Conservation (phyloP, 2,113 vertebrate genomes). For the Phaetusa simplex region DNA sequence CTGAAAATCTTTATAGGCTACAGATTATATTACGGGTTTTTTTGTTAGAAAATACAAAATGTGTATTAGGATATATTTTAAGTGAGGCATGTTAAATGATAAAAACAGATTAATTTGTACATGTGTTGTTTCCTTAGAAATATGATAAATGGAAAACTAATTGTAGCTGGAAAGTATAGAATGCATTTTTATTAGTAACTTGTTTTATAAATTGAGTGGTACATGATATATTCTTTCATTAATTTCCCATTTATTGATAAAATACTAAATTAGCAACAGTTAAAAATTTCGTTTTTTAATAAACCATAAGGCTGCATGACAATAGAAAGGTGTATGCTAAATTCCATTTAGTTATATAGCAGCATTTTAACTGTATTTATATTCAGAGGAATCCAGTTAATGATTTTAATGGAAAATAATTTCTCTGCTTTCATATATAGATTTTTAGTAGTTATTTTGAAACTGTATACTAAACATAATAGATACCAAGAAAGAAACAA, state of each 20-base stretch:
- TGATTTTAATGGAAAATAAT: constrained; percentile 41
- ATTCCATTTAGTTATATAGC: not conserved
- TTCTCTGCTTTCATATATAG: not conserved
- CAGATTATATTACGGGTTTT: constrained; percentile 71
- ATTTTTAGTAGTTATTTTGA: constrained; percentile 9
- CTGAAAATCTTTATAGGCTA: constrained; percentile 77
- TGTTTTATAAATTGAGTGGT: constrained; percentile 15
- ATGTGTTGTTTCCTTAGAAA: constrained; percentile 63
- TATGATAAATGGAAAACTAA: constrained; percentile 44
- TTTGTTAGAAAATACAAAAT: constrained; percentile 71
- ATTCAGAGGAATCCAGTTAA: not conserved
- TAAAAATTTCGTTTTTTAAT: not conserved
- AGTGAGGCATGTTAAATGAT: constrained; percentile 57
- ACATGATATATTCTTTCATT: constrained; percentile 9
- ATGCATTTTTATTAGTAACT: constrained; percentile 50
- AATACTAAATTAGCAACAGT: constrained; percentile 7
- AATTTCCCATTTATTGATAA: constrained; percentile 22
- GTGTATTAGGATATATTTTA: constrained; percentile 59
- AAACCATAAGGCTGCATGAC: not conserved
- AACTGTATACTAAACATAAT: not conserved
- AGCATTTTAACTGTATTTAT: not conserved
- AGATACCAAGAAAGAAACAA: not conserved
- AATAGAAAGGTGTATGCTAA: constrained; percentile 22
- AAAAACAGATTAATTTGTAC: constrained; percentile 37
- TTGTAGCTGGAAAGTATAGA: constrained; percentile 3